Percentiles rank a stretch among this genome's conserved stretches.
phyloP scores from a whole-genome alignment of 1,140 invertebrate genomes.

The Tetramorium parvispinum region DNA sequence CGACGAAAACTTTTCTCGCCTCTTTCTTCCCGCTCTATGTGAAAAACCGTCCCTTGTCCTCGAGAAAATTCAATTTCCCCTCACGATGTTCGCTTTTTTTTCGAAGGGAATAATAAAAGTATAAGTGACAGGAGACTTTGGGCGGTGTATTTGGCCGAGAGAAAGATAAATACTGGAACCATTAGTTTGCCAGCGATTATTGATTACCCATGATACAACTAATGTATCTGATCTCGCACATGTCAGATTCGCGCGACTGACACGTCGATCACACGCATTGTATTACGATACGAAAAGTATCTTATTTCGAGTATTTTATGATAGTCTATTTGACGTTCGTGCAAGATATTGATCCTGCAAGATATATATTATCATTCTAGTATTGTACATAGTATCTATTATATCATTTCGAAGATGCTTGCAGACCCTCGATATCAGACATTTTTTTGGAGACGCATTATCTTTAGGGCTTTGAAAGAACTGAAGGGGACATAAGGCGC shows the following conservation, averaged over 20 bases:
- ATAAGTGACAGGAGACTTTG: background rate
- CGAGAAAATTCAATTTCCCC: slow-evolving; percentile 37
- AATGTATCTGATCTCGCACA: background rate
- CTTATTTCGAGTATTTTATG: background rate
- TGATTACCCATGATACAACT: background rate
- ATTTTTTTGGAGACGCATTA: background rate
- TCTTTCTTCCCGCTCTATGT: background rate
- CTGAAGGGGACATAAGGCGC: background rate
- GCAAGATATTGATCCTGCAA: background rate
- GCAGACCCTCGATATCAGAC: background rate
- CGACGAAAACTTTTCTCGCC: slow-evolving; percentile 31
- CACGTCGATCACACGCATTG: background rate
- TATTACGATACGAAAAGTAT: background rate
- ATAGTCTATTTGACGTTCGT: background rate
- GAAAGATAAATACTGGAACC: no score
- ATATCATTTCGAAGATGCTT: background rate
- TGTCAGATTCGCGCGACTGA: background rate
- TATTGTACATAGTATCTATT: no score
- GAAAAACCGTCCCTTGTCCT: slow-evolving; percentile 2
- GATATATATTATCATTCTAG: background rate
- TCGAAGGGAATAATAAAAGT: slow-evolving; percentile 1
- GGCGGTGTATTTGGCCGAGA: background rate
- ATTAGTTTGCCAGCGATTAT: background rate
- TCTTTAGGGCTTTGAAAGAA: background rate
- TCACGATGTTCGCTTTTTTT: background rate